These are phyloP conservation scores for Myotis myotis DNA, from an alignment of 2,797 vertebrate species.

Conservation along the genomic window DNA sequence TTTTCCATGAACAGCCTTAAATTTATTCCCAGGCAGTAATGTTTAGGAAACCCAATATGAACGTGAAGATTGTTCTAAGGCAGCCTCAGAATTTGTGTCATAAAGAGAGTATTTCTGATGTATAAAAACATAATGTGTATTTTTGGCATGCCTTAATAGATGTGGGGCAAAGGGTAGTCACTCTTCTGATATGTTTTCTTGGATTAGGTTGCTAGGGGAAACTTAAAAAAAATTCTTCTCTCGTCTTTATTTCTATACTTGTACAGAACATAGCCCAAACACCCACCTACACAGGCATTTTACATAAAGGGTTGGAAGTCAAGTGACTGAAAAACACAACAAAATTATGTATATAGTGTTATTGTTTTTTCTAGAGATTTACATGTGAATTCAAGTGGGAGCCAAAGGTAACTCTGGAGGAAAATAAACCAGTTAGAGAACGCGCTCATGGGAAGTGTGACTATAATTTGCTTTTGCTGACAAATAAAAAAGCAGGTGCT, in stretches of 20 bases:
- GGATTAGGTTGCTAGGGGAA: slow-evolving; percentile 65
- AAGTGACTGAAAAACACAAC: slow-evolving; percentile 53
- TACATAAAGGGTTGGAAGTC: slow-evolving; percentile 60
- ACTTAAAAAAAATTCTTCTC: slow-evolving; percentile 46
- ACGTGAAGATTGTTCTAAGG: slow-evolving; percentile 49
- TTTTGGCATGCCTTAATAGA: slow-evolving; percentile 10
- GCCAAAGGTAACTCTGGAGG: background rate
- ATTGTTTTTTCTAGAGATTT: slow-evolving; percentile 26
- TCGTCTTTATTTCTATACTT: slow-evolving; percentile 43
- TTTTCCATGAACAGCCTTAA: slow-evolving; percentile 65
- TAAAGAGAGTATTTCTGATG: slow-evolving; percentile 66
- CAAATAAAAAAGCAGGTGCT: slow-evolving; percentile 47
- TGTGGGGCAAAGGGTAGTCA: slow-evolving; percentile 42
- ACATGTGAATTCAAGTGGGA: slow-evolving; percentile 27
- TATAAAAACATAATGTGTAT: slow-evolving; percentile 29
- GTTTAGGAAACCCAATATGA: slow-evolving; percentile 51
- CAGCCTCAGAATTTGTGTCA: slow-evolving; percentile 38
- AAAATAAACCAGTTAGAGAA: slow-evolving; percentile 48
- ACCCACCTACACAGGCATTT: slow-evolving; percentile 67
- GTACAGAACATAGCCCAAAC: slow-evolving; percentile 47
- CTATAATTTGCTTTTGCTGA: slow-evolving; percentile 52
- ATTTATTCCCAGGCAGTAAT: slow-evolving; percentile 56
- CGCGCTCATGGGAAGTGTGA: slow-evolving; percentile 26
- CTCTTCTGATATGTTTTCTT: slow-evolving; percentile 41
- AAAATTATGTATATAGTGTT: slow-evolving; percentile 55